Percentiles rank a stretch among this genome's conserved stretches.
These are phyloP conservation scores for Diarsia mendica DNA, from an alignment of 2,888 invertebrate species.

Conservation along the genomic window DNA sequence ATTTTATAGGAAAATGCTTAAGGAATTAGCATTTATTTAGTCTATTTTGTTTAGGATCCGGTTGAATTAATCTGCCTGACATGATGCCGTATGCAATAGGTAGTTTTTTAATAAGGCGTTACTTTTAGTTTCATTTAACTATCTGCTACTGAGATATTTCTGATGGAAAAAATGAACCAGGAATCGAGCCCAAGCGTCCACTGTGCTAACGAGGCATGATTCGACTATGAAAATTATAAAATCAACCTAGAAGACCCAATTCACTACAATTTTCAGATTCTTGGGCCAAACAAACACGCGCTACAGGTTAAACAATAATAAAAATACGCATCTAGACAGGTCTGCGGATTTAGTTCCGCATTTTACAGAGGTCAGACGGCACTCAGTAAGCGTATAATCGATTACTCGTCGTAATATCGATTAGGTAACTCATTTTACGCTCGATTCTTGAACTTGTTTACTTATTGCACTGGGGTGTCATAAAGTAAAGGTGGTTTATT, in stretches of 20 bases:
- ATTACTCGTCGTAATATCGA: slow-evolving; percentile 25
- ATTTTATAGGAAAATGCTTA: neutral
- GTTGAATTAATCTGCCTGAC: accelerated
- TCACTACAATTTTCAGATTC: neutral
- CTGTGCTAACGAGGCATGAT: too few species aligned
- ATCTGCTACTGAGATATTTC: too few species aligned
- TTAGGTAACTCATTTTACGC: slow-evolving; percentile 17
- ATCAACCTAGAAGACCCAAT: neutral
- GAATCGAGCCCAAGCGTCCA: too few species aligned
- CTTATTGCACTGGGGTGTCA: neutral
- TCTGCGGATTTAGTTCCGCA: slow-evolving; percentile 37
- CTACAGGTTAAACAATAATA: neutral
- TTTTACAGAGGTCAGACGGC: slow-evolving; percentile 26
- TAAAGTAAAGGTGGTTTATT: neutral
- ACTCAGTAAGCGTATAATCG: slow-evolving; percentile 33
- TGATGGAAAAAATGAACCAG: too few species aligned
- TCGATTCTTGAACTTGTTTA: neutral
- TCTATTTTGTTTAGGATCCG: neutral
- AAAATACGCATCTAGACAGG: neutral
- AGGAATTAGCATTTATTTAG: neutral
- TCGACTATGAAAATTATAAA: neutral
- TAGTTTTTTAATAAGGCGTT: neutral
- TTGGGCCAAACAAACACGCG: neutral
- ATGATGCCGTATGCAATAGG: too few species aligned
- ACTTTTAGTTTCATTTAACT: neutral